A percentile compares a stretch with the other conserved stretches of the same genome.
Conservation (phyloP, 2,888 invertebrate species). For the Acrocyrtus sp. region DNA sequence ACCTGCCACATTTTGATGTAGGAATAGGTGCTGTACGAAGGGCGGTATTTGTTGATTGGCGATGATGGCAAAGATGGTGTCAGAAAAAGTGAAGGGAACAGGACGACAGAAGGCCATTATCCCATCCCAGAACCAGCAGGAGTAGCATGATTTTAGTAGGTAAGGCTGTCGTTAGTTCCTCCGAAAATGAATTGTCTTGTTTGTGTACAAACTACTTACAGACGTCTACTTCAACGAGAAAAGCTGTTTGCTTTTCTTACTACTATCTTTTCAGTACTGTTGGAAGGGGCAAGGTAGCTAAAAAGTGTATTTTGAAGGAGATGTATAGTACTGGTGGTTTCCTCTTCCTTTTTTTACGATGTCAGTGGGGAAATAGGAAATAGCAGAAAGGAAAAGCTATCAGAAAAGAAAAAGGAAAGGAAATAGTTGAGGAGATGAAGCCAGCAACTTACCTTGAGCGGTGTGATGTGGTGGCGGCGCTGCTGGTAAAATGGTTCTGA, state of each 20-base stretch:
- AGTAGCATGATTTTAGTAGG: too few relatives aligned
- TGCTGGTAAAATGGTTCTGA: too few relatives aligned
- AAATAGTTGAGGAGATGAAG: slow-evolving; percentile 31
- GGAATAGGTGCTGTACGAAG: too few relatives aligned
- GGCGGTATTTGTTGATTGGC: too few relatives aligned
- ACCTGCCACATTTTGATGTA: too few relatives aligned
- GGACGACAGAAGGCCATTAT: slow-evolving; percentile 29
- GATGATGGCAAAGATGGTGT: too few relatives aligned
- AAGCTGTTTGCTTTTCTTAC: background rate
- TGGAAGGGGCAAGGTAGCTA: too few relatives aligned
- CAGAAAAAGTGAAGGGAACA: slow-evolving; percentile 21
- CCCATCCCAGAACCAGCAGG: background rate
- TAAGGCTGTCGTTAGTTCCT: too few relatives aligned
- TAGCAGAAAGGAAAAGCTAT: slow-evolving; percentile 19
- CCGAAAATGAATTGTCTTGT: slow-evolving; percentile 31
- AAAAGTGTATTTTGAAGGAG: too few relatives aligned
- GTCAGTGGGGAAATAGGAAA: slow-evolving; percentile 27
- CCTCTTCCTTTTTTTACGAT: slow-evolving; percentile 13
- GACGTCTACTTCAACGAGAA: background rate
- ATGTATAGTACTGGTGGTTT: background rate
- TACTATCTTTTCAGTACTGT: too few relatives aligned
- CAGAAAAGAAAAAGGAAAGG: slow-evolving; percentile 13
- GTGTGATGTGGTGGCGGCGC: too few relatives aligned
- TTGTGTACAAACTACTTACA: background rate
- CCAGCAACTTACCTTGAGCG: too few relatives aligned